A percentile compares a stretch with the other conserved stretches of the same genome.
These are phyloP conservation scores for Boleophthalmus pectinirostris DNA, from an alignment of 2,113 vertebrate species.

Conservation along the genomic window DNA sequence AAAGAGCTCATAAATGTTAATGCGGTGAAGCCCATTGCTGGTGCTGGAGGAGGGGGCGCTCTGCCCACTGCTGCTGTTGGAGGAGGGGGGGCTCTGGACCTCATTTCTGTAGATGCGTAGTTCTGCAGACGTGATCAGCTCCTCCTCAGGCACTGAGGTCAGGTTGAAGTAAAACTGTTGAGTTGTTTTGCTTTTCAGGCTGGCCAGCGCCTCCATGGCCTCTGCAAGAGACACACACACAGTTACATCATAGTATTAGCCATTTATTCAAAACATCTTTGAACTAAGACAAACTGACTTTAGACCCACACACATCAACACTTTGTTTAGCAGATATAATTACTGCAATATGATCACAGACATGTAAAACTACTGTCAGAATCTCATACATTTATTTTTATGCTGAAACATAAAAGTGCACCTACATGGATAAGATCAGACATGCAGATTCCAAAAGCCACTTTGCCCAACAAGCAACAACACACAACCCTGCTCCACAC, in stretches of 20 bases:
- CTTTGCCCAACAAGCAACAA: slow-evolving; percentile 27
- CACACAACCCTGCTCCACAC: slow-evolving; percentile 1
- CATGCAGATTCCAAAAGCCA: slow-evolving; percentile 14
- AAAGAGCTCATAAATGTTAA: slow-evolving; percentile 98
- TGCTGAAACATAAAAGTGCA: slow-evolving; percentile 48
- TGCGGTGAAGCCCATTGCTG: slow-evolving; percentile 86
- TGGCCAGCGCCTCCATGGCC: slow-evolving; percentile 90
- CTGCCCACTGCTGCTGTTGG: slow-evolving; percentile 64
- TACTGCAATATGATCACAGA: slow-evolving; percentile 23
- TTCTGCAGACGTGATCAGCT: slow-evolving; percentile 94
- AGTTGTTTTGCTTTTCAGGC: slow-evolving; percentile 86
- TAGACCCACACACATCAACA: slow-evolving; percentile 22
- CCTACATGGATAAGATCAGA: slow-evolving; percentile 48
- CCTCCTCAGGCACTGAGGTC: slow-evolving; percentile 88
- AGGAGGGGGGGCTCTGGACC: slow-evolving; percentile 76
- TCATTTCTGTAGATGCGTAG: slow-evolving; percentile 94
- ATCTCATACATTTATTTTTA: slow-evolving; percentile 36
- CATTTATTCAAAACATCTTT: neutral
- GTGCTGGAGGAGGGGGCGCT: slow-evolving; percentile 70
- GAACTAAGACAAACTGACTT: slow-evolving; percentile 35
- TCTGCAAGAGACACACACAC: slow-evolving; percentile 75
- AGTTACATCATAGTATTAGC: neutral
- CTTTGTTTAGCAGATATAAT: slow-evolving; percentile 30
- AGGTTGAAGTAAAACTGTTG: slow-evolving; percentile 98
- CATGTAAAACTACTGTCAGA: slow-evolving; percentile 21